phyloP scores from a whole-genome alignment of 2,797 vertebrate species.

The Falco columbarius region DNA sequence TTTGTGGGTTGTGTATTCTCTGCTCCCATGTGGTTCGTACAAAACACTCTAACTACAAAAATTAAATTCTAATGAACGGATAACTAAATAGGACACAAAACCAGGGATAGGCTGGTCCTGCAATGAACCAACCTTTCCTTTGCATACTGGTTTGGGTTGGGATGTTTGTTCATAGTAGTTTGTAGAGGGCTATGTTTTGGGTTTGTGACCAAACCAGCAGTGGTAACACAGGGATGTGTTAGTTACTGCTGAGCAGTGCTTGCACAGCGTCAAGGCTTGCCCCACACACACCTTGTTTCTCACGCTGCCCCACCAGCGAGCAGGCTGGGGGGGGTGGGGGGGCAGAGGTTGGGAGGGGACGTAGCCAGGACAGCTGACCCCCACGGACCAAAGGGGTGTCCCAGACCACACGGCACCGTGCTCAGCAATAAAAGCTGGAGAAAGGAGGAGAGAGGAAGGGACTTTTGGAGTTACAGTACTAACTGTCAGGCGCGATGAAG shows the following conservation, averaged over 20 bases:
- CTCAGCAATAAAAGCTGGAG: not conserved
- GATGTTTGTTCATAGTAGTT: not conserved
- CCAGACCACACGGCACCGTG: not conserved
- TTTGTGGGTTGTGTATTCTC: not conserved
- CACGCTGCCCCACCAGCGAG: not conserved
- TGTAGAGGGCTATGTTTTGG: not conserved
- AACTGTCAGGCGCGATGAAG: accelerated
- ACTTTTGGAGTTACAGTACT: no score
- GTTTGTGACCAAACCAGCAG: not conserved
- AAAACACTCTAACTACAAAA: not conserved
- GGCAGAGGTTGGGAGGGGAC: not conserved
- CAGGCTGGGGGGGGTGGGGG: not conserved
- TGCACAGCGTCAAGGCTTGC: accelerated
- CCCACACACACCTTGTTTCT: not conserved
- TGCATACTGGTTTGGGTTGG: not conserved
- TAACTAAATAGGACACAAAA: not conserved
- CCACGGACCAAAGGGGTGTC: not conserved
- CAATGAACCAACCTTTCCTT: not conserved
- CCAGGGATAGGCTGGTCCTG: not conserved
- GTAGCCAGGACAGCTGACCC: not conserved
- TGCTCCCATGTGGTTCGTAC: not conserved
- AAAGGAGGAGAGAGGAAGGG: not conserved
- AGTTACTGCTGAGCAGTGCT: not conserved
- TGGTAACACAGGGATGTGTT: not conserved
- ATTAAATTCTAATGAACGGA: not conserved